Conservation (phyloP, 2,113 vertebrate genomes). For the Galbula dea region DNA sequence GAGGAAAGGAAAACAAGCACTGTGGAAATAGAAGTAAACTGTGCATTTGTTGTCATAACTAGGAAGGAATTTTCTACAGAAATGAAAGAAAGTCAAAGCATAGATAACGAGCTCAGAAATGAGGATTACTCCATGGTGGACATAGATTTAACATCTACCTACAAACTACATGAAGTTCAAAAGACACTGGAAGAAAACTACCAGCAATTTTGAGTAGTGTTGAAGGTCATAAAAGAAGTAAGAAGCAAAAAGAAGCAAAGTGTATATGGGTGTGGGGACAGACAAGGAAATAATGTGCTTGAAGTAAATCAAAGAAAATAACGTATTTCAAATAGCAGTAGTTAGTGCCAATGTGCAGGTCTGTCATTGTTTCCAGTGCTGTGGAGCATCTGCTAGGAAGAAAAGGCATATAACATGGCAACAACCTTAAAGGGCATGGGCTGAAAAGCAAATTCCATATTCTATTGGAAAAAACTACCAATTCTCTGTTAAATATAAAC, state of each 20-base stretch:
- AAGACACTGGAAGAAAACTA: background rate
- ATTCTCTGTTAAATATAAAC: background rate
- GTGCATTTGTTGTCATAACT: background rate
- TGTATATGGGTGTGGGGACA: background rate
- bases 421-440: background rate
- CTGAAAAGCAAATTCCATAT: background rate
- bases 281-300: background rate
- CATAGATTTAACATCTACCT: background rate
- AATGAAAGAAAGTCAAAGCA: background rate
- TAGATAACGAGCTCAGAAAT: background rate
- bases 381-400: background rate
- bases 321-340: background rate
- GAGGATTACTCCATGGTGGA: background rate
- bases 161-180: background rate
- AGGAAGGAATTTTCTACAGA: background rate
- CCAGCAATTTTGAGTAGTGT: background rate
- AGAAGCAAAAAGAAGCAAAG: background rate
- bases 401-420: background rate
- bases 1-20: background rate
- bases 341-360: background rate
- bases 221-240: background rate
- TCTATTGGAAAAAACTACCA: background rate
- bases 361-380: background rate
- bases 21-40: background rate
- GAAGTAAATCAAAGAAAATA: background rate